Conservation (phyloP, 2,797 vertebrate species). For the Alosa sapidissima region DNA sequence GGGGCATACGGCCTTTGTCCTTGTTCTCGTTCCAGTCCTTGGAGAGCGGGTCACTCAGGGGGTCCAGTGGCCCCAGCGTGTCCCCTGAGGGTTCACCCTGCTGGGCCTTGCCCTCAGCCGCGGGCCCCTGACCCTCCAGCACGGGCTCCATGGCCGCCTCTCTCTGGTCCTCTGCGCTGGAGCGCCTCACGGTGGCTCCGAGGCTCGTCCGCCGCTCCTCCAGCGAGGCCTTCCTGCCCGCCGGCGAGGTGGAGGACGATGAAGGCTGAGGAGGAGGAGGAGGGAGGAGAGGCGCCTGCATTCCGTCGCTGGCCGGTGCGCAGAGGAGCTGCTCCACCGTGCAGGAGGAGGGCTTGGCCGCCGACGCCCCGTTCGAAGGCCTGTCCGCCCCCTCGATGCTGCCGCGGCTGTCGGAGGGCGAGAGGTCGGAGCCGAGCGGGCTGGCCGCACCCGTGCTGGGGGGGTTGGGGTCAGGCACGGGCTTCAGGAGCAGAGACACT, state of each 20-base stretch:
- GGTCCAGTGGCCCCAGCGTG: conserved; percentile 59
- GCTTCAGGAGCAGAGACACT: conserved; percentile 88
- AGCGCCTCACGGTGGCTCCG: not conserved
- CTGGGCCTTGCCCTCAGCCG: conserved; percentile 62
- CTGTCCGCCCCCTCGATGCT: conserved; percentile 54
- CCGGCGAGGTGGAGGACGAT: conserved; percentile 64
- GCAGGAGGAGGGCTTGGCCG: conserved; percentile 48
- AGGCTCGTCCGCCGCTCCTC: conserved; percentile 60
- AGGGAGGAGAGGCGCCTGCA: conserved; percentile 70
- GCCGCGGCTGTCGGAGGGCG: conserved; percentile 78
- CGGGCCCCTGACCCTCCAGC: conserved; percentile 46
- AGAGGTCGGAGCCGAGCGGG: conserved; percentile 74
- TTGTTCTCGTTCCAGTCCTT: conserved; percentile 75
- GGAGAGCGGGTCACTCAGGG: conserved; percentile 66
- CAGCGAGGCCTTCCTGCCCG: conserved; percentile 58
- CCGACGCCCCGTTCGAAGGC: conserved; percentile 43
- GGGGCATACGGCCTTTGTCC: conserved; percentile 79
- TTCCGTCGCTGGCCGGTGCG: conserved; percentile 66
- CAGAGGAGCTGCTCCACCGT: conserved; percentile 82
- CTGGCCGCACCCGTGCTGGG: conserved; percentile 66
- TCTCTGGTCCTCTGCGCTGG: conserved; percentile 59
- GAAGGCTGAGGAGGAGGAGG: conserved; percentile 63
- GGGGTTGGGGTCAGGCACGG: conserved; percentile 58
- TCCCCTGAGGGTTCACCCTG: conserved; percentile 61
- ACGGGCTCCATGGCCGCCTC: conserved; percentile 51